Base-by-base conservation (phyloP, 2,113 vertebrate genomes). In the Ascaphus truei region DNA sequence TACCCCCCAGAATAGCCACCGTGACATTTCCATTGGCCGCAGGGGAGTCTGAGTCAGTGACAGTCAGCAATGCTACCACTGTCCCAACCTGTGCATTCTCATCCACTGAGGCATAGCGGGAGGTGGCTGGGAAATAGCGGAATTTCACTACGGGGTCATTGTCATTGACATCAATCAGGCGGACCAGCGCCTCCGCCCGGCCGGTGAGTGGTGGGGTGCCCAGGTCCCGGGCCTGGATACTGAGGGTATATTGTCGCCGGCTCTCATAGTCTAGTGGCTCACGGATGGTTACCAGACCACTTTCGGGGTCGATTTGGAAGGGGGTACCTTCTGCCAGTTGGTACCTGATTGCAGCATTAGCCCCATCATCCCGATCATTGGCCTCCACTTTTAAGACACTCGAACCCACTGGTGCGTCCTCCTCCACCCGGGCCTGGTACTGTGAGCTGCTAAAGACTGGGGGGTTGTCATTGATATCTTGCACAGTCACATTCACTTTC, bases 401-500 rank as follows among this genome's bases (percentile, higher is more conserved):
- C n/a, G 95, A 93, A 5, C 96, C 97, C 0, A 96, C 87, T 0
- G 86, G 91, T 0, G 93, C 89, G 23, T 98, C 94, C 84, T 99
- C 97, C 0, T 90, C 91, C 55, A 99, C 91, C 12, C 91, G 91
- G 1, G 86, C 89, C 56, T 94, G 91, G 78, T 99, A 98, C 34
- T 94, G 92, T 0, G 93, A 86, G 25, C 88, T 86, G 51, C 93
- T 91, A 67, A 99, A 99, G 13, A 89, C 4, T 0, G 96, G 97
- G 0, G 96, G 93, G 80, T 99, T 98, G 80, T 99, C 97, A 1
- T 99, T 99, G 55, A 96, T 93, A 75, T 99, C 97, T 76, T 98
- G 96, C 15, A 99, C 92, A 0, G 93, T 98, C 65, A 99, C 96
- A 0, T 99, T 99, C 2, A 99, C 97, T 86, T 95, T 96, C 16